These are phyloP conservation scores for Halesus radiatus DNA, from an alignment of 1,140 invertebrate species.

Conservation along the genomic window DNA sequence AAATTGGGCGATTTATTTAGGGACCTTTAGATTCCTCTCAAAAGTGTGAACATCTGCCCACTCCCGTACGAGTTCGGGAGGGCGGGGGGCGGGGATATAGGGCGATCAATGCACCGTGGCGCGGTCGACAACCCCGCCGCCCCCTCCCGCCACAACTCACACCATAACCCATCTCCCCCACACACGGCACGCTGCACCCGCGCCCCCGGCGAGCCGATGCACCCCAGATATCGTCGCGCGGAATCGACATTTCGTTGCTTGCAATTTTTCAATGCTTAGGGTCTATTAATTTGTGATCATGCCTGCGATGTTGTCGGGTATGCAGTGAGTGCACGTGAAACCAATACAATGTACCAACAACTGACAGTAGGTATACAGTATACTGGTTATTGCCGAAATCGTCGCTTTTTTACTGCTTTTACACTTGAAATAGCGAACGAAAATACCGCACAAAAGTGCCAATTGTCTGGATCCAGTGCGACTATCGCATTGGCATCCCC, in stretches of 20 bases:
- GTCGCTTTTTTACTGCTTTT: no score
- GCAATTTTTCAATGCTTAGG: background rate
- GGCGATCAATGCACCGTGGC: constrained; percentile 50
- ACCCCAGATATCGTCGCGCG: background rate
- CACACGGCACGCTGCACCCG: constrained; percentile 1
- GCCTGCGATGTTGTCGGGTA: background rate
- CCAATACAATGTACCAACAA: background rate
- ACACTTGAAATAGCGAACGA: no score
- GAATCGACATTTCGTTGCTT: constrained; percentile 8
- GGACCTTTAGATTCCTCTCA: background rate
- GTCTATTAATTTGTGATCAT: background rate
- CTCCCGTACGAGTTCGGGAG: background rate
- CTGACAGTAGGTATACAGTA: no score
- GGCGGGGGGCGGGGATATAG: constrained; percentile 32
- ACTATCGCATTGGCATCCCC: no score
- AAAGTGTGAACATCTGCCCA: background rate
- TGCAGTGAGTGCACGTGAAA: background rate
- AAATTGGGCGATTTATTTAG: no score
- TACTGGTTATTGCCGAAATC: no score
- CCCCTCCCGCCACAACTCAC: background rate
- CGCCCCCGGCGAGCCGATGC: background rate
- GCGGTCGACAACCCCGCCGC: constrained; percentile 29
- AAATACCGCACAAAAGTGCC: no score
- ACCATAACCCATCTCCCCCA: background rate
- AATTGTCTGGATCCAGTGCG: no score